phyloP scores from a whole-genome alignment of 1,140 invertebrate species.

The Drosophila carrolli region DNA sequence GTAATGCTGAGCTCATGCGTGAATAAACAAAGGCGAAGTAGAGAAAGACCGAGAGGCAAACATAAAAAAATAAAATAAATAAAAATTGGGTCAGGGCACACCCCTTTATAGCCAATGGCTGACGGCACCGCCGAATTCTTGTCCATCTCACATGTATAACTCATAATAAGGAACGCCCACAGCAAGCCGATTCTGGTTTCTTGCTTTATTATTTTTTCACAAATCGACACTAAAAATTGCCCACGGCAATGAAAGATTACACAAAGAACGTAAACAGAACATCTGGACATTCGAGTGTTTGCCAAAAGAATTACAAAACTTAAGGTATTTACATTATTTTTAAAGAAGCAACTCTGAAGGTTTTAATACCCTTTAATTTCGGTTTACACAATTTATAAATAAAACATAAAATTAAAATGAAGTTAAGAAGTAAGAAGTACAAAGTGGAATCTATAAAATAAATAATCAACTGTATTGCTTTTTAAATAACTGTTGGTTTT shows the following conservation, averaged over 20 bases:
- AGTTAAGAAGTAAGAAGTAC: too few species aligned
- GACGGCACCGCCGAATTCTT: conserved; percentile 42
- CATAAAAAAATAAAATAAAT: conserved; percentile 9
- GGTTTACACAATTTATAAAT: background rate
- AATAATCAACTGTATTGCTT: too few species aligned
- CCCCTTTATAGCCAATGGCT: conserved; percentile 69
- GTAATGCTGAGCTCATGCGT: conserved; percentile 64
- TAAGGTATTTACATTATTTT: background rate
- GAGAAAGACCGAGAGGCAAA: background rate
- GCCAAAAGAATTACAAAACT: conserved; percentile 19
- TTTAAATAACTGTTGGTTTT: too few species aligned
- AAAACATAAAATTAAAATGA: too few species aligned
- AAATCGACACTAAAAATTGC: conserved; percentile 45
- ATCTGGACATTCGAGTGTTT: background rate
- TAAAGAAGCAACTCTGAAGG: background rate
- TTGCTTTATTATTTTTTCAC: conserved; percentile 57
- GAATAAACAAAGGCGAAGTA: conserved; percentile 56
- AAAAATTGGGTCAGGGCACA: conserved; percentile 74
- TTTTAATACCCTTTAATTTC: background rate
- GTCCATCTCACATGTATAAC: conserved; percentile 59
- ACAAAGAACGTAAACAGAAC: conserved; percentile 44
- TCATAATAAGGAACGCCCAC: conserved; percentile 70
- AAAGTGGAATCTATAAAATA: too few species aligned
- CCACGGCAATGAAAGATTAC: conserved; percentile 55
- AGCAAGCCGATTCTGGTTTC: conserved; percentile 42